Evolutionary conservation across 2,797 vertebrate genomes (phyloP).

Genomic region (Eutrigla gurnardus): DNA sequence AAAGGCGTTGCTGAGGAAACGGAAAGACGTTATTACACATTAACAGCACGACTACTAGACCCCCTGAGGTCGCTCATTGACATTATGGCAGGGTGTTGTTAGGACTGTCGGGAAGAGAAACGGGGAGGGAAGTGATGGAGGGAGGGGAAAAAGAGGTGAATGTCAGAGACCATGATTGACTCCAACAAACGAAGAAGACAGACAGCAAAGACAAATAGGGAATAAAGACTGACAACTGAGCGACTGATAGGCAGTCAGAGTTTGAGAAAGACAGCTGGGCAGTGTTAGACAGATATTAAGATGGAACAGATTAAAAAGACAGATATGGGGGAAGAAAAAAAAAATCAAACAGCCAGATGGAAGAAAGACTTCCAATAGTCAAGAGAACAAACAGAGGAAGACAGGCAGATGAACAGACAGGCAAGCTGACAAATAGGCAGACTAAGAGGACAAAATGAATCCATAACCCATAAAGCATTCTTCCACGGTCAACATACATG

Average conservation of each 20-base stretch:
- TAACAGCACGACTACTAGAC: conserved; percentile 56
- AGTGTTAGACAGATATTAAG: conserved; percentile 42
- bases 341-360: conserved; percentile 47
- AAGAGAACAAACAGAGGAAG: conserved; percentile 43
- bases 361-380: conserved; percentile 48
- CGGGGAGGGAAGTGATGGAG: neutral
- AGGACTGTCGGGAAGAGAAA: conserved; percentile 18
- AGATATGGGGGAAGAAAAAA: conserved; percentile 2
- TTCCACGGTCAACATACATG: conserved; percentile 70
- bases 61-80: conserved; percentile 59
- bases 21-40: conserved; percentile 70
- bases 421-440: conserved; percentile 61
- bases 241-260: conserved; percentile 10
- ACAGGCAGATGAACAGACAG: conserved; percentile 54
- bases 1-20: conserved; percentile 70
- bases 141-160: neutral
- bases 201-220: conserved; percentile 50
- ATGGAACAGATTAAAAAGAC: conserved; percentile 34
- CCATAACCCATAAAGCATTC: conserved; percentile 61
- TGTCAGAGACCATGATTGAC: conserved; percentile 41
- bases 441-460: conserved; percentile 70
- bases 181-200: conserved; percentile 43
- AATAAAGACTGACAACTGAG: conserved; percentile 52
- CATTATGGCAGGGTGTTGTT: conserved; percentile 58
- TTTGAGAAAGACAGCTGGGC: conserved; percentile 41